These are phyloP conservation scores for Eupsilia transversa DNA, from an alignment of 2,888 invertebrate genomes.

Conservation along the genomic window DNA sequence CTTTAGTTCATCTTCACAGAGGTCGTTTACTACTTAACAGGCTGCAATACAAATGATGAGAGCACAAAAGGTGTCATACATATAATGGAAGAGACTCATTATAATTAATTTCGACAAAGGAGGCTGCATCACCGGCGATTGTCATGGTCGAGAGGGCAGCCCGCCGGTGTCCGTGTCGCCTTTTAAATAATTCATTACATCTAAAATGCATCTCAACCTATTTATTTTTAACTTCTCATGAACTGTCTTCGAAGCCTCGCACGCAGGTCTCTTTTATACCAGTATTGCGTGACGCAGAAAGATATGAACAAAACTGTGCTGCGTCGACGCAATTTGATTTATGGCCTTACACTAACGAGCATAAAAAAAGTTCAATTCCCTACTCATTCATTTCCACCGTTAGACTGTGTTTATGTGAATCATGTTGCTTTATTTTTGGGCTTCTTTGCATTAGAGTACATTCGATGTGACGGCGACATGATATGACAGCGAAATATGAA, in stretches of 20 bases:
- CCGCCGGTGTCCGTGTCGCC: neutral
- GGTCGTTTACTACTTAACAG: constrained; percentile 41
- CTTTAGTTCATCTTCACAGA: constrained; percentile 40
- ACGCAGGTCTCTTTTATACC: constrained; percentile 64
- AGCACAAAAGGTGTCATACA: constrained; percentile 38
- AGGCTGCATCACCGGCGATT: constrained; percentile 5
- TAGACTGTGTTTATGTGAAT: constrained; percentile 26
- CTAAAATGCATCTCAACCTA: constrained; percentile 13
- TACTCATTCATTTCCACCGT: constrained; percentile 41
- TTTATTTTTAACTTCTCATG: constrained; percentile 33
- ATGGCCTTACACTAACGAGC: constrained; percentile 48
- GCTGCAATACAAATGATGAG: constrained; percentile 35
- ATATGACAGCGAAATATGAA: constrained; percentile 42
- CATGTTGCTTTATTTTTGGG: constrained; percentile 38
- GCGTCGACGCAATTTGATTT: constrained; percentile 53
- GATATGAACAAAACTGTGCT: constrained; percentile 41
- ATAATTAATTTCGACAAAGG: constrained; percentile 32
- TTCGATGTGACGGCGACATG: constrained; percentile 41
- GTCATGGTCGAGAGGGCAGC: neutral
- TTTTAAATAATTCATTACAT: constrained; percentile 20
- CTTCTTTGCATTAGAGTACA: constrained; percentile 37
- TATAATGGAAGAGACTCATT: constrained; percentile 41
- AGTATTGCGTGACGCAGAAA: constrained; percentile 69
- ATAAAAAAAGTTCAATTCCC: constrained; percentile 49
- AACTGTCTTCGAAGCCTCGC: constrained; percentile 18